A percentile compares a stretch with the other conserved stretches of the same genome.
Conservation (phyloP, 2,888 invertebrate genomes). For the Crossocerus cetratus region DNA sequence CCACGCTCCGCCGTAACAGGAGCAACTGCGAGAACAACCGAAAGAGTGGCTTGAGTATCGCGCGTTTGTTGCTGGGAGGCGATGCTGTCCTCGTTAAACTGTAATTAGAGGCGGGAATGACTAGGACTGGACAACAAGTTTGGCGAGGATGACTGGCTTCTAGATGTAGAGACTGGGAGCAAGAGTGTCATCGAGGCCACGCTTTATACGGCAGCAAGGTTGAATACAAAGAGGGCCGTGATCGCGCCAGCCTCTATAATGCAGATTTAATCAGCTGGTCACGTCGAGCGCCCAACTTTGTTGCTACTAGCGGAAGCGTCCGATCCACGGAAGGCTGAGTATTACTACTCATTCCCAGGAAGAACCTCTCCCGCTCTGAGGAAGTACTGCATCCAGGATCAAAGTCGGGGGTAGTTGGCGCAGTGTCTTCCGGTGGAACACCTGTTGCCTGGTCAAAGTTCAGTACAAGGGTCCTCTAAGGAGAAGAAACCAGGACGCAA, state of each 20-base stretch:
- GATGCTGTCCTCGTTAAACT: no score
- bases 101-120: no score
- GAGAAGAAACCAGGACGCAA: no score
- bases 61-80: no score
- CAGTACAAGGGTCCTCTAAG: not conserved
- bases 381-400: not conserved
- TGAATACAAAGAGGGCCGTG: slow-evolving; percentile 5
- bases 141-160: no score
- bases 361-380: slow-evolving; percentile 18
- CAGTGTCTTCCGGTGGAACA: not conserved
- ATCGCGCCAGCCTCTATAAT: not conserved
- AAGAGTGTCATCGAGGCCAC: no score
- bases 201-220: no score
- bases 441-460: not conserved
- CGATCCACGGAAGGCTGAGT: slow-evolving; percentile 17
- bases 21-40: no score
- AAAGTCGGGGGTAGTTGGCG: not conserved
- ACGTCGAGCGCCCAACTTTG: slow-evolving; percentile 34
- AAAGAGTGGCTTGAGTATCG: no score
- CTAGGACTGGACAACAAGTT: no score
- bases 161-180: no score
- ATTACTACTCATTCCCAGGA: slow-evolving; percentile 8
- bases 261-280: slow-evolving; percentile 35
- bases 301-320: slow-evolving; percentile 39
- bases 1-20: no score